Base-by-base conservation (phyloP, 1,140 invertebrate genomes). In the Berghia stephanieae region DNA sequence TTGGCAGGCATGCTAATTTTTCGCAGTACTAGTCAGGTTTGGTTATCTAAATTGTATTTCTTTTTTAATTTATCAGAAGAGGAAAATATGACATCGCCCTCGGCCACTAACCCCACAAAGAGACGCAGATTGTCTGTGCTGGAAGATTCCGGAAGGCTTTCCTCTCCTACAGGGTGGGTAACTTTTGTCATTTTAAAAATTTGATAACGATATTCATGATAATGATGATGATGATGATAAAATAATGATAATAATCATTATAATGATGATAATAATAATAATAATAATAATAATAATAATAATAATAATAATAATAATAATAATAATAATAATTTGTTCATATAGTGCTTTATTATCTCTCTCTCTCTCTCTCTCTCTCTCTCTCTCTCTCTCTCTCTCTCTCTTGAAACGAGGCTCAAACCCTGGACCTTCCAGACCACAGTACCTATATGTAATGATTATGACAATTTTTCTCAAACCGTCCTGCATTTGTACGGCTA, bases 151-250 rank as follows among this genome's bases (percentile, higher is more conserved):
- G 49, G 71, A 10, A 36, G 44, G 1, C 18, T 75, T 24, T 75
- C 72, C 10, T 75, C 72, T 42, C 72, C 72, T 75, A 3, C 21
- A n/a, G 40, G 40, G 72, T 75, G 24, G 63, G 71, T 55, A 6
- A 31, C n/a, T n/a, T n/a, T n/a, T n/a, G n/a, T n/a, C n/a, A n/a
- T n/a, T n/a, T n/a, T n/a, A n/a, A n/a, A n/a, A n/a, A n/a, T n/a
- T n/a, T n/a, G n/a, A n/a, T n/a, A n/a, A n/a, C n/a, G n/a, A n/a
- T n/a, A n/a, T n/a, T n/a, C n/a, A n/a, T n/a, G n/a, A n/a, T n/a
- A n/a, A n/a, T n/a, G n/a, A n/a, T n/a, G n/a, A n/a, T n/a, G n/a
- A n/a, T n/a, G n/a, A n/a, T n/a, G n/a, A n/a, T n/a, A 52, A 52
- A 63, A 21, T 31, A 8, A 27, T 63, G 10, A 24, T 8, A 21